These are phyloP conservation scores for Columba livia DNA, from an alignment of 2,113 vertebrate species.

Conservation along the genomic window DNA sequence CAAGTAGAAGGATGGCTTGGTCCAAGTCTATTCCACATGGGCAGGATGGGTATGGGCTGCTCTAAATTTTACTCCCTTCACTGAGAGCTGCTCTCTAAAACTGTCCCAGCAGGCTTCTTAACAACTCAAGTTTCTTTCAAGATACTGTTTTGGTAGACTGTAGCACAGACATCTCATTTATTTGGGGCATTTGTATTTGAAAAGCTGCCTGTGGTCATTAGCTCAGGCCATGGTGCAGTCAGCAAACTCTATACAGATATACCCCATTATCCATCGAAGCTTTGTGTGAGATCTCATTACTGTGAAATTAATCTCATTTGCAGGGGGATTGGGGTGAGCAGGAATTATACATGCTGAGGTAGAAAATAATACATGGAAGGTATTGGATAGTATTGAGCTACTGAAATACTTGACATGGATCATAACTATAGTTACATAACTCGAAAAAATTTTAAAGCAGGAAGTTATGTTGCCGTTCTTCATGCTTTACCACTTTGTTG, in stretches of 20 bases:
- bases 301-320: neutral
- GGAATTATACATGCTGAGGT: neutral
- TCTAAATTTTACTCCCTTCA: neutral
- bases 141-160: neutral
- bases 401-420: neutral
- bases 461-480: neutral
- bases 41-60: neutral
- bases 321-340: neutral
- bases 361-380: neutral
- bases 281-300: neutral
- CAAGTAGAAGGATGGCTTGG: neutral
- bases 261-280: neutral
- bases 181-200: neutral
- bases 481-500: neutral
- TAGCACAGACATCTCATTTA: neutral
- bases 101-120: neutral
- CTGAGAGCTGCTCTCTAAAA: neutral
- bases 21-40: neutral
- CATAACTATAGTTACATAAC: neutral
- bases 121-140: neutral
- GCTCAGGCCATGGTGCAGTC: neutral
- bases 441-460: neutral
- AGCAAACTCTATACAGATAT: neutral
- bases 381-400: neutral
- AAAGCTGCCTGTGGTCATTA: neutral